These are phyloP conservation scores for Drosophila azteca DNA, from an alignment of 1,140 invertebrate species.

Conservation along the genomic window DNA sequence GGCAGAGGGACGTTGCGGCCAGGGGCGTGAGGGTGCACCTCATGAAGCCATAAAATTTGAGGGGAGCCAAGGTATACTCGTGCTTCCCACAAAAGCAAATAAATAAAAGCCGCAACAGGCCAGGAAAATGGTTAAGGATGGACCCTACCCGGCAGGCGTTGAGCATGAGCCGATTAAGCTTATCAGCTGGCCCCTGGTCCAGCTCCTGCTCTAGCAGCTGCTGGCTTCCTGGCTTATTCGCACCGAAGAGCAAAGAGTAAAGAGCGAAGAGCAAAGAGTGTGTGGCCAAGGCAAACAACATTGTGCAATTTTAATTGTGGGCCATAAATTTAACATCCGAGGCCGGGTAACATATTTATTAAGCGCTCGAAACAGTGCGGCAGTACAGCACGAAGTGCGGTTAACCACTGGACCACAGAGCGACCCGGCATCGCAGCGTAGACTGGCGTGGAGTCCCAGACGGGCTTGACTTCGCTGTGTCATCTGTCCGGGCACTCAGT, in stretches of 20 bases:
- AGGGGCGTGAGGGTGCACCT: slow-evolving; percentile 17
- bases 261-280: neutral
- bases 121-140: slow-evolving; percentile 51
- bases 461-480: slow-evolving; percentile 41
- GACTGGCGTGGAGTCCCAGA: neutral
- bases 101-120: slow-evolving; percentile 56
- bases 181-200: slow-evolving; percentile 39
- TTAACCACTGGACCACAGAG: slow-evolving; percentile 24
- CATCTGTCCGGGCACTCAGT: slow-evolving; percentile 31
- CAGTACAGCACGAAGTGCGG: slow-evolving; percentile 34
- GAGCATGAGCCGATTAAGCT: slow-evolving; percentile 75
- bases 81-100: slow-evolving; percentile 31
- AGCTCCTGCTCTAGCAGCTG: neutral
- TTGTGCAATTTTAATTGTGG: slow-evolving; percentile 70
- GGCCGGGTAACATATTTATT: slow-evolving; percentile 40
- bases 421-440: neutral
- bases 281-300: slow-evolving; percentile 42
- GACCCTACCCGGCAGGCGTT: slow-evolving; percentile 36
- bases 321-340: slow-evolving; percentile 62
- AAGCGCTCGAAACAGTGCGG: slow-evolving; percentile 18
- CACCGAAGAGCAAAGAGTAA: too few relatives aligned
- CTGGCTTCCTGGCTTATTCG: too few relatives aligned
- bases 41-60: slow-evolving; percentile 65
- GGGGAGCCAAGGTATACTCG: neutral
- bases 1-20: slow-evolving; percentile 11